phyloP scores from a whole-genome alignment of 2,113 vertebrate species.

The Psephotus haematonotus region DNA sequence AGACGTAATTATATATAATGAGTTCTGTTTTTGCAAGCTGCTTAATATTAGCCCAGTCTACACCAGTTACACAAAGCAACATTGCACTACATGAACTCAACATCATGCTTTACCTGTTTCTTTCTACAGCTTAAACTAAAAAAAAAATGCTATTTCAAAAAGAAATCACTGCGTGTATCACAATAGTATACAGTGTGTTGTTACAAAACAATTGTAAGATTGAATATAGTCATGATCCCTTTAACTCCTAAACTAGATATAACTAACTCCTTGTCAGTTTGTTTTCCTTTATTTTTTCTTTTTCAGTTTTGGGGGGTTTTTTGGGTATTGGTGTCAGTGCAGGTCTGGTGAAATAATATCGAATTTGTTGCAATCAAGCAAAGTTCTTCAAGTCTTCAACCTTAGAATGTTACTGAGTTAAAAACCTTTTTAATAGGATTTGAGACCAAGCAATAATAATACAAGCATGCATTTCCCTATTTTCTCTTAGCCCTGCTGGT shows the following conservation, averaged over 20 bases:
- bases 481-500: neutral
- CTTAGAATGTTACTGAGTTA: neutral
- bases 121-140: neutral
- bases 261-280: neutral
- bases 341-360: neutral
- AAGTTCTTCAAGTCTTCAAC: neutral
- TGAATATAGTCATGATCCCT: neutral
- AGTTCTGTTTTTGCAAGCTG: neutral
- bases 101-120: neutral
- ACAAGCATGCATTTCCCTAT: neutral
- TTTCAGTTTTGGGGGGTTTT: neutral
- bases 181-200: neutral
- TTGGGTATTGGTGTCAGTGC: neutral
- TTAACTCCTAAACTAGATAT: neutral
- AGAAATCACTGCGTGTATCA: neutral
- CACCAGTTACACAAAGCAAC: neutral
- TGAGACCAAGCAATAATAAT: neutral
- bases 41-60: neutral
- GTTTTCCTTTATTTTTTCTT: neutral
- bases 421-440: neutral
- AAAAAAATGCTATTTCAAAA: neutral
- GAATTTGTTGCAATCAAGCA: neutral
- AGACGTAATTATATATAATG: neutral
- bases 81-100: neutral
- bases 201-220: neutral